A percentile compares a stretch with the other conserved stretches of the same genome.
Conservation (phyloP, 1,140 invertebrate species). For the Sarcophaga bullata region DNA sequence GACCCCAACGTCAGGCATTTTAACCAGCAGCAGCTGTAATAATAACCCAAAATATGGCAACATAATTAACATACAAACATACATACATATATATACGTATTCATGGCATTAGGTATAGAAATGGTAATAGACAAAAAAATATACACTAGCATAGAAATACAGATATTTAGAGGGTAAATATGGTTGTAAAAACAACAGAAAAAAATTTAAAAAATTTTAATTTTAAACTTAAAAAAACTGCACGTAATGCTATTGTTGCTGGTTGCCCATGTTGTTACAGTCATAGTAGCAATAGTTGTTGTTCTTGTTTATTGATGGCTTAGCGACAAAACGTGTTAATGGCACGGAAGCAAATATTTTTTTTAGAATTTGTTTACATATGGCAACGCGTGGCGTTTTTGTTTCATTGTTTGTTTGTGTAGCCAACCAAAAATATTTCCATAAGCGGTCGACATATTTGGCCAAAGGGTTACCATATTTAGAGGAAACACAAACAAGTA, state of each 20-base stretch:
- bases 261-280: not conserved
- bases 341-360: constrained; percentile 10
- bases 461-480: constrained; percentile 2
- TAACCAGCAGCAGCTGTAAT: constrained; percentile 16
- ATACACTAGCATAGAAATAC: too few species aligned
- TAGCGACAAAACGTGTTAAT: constrained; percentile 1
- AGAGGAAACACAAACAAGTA: not conserved
- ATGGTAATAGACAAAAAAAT: too few species aligned
- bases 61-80: not conserved
- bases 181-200: not conserved
- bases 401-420: not conserved
- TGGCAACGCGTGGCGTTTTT: constrained; percentile 30
- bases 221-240: not conserved
- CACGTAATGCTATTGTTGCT: too few species aligned
- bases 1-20: not conserved
- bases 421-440: not conserved
- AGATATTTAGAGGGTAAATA: not conserved
- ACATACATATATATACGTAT: too few species aligned
- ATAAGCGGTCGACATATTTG: not conserved
- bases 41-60: not conserved
- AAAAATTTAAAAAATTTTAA: not conserved
- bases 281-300: not conserved
- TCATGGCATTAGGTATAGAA: too few species aligned
- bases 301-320: not conserved
- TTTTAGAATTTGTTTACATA: constrained; percentile 29